These are phyloP conservation scores for Tiphia femorata DNA, from an alignment of 2,888 invertebrate genomes.

Conservation along the genomic window DNA sequence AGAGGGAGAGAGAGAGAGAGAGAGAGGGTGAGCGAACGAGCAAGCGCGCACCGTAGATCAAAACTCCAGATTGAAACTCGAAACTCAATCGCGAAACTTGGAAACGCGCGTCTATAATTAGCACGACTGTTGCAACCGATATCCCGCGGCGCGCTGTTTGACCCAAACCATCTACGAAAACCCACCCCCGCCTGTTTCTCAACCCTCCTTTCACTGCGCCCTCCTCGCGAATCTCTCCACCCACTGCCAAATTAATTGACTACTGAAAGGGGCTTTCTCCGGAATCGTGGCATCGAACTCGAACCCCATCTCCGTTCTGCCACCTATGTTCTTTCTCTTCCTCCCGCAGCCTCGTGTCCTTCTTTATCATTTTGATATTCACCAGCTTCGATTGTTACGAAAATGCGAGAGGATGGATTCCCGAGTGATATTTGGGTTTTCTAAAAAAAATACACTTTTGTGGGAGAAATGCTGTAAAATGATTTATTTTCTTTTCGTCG, in stretches of 20 bases:
- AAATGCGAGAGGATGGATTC: too few species aligned
- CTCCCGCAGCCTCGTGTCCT: too few species aligned
- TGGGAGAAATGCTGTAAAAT: too few species aligned
- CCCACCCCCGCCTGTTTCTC: not conserved
- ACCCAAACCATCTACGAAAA: slow-evolving; percentile 4
- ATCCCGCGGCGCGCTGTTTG: slow-evolving; percentile 29
- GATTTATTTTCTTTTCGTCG: too few species aligned
- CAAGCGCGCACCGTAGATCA: slow-evolving; percentile 18
- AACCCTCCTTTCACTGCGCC: not conserved
- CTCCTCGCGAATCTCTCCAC: too few species aligned
- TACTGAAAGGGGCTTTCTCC: slow-evolving; percentile 25
- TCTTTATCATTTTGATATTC: too few species aligned
- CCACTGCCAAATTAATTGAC: slow-evolving; percentile 33
- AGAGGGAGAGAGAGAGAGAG: not conserved
- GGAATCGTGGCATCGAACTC: slow-evolving; percentile 23
- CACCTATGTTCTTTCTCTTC: too few species aligned
- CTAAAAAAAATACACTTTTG: too few species aligned
- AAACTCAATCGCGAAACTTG: slow-evolving; percentile 40
- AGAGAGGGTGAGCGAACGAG: not conserved
- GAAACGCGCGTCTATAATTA: slow-evolving; percentile 37
- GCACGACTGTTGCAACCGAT: slow-evolving; percentile 31
- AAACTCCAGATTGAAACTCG: slow-evolving; percentile 29
- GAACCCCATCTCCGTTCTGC: too few species aligned
- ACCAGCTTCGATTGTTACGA: too few species aligned
- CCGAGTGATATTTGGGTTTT: too few species aligned